Conservation (phyloP, 2,113 vertebrate genomes). For the Xiphophorus hellerii region DNA sequence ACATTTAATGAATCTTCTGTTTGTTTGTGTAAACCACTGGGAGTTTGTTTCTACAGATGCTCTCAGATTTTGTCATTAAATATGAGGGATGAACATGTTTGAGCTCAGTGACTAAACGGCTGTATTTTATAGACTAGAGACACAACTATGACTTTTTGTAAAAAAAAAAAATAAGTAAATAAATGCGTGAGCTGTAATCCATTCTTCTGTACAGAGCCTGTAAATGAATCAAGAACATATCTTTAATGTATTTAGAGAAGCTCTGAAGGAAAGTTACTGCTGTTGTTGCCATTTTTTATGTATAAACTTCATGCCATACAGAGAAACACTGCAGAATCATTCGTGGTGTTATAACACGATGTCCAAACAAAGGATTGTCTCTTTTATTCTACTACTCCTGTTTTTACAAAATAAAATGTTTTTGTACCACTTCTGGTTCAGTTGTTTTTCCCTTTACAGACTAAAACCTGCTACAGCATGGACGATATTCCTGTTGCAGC, state of each 20-base stretch:
- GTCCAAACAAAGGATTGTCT: slow-evolving; percentile 36
- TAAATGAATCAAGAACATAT: slow-evolving; percentile 64
- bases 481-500: background rate
- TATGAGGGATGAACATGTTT: slow-evolving; percentile 41
- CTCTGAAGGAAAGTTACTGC: slow-evolving; percentile 24
- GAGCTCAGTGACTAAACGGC: slow-evolving; percentile 65
- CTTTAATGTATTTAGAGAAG: slow-evolving; percentile 54
- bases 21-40: slow-evolving; percentile 55
- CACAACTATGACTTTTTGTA: slow-evolving; percentile 60
- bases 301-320: slow-evolving; percentile 50
- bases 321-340: slow-evolving; percentile 48
- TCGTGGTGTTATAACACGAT: slow-evolving; percentile 43
- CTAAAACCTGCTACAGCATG: background rate
- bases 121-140: slow-evolving; percentile 78
- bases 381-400: slow-evolving; percentile 41
- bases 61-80: slow-evolving; percentile 42
- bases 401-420: slow-evolving; percentile 72
- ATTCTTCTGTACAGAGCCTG: slow-evolving; percentile 73
- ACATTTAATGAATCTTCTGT: slow-evolving; percentile 35
- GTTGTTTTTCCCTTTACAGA: background rate
- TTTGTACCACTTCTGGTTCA: slow-evolving; percentile 55
- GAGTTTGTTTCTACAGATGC: slow-evolving; percentile 56
- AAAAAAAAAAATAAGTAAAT: slow-evolving; percentile 43
- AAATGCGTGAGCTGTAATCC: slow-evolving; percentile 57
- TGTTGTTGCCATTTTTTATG: slow-evolving; percentile 51